Evolutionary conservation across 2,888 invertebrate genomes (phyloP), one percentile per base, ranked within the genome.

Genomic region (Andrena praecox): DNA sequence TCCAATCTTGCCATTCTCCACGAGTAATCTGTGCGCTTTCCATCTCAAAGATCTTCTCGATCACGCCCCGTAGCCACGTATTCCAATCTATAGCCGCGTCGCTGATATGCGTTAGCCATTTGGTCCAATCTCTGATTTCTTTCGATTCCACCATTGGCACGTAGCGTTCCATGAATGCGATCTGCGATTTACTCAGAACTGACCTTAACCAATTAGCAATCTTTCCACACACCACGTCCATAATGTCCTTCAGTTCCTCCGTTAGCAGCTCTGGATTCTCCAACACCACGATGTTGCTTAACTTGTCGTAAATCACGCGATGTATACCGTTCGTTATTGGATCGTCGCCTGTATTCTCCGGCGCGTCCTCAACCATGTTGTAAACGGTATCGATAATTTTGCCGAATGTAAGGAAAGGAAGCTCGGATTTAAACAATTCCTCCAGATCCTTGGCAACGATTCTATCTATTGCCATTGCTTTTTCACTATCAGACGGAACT

Each of bases 321-420:
- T 92, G 92, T n/a, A 93, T 81, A 1, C 90, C 88, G 59, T 91
- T 91, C 2, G 85, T 89, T 16, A 90, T 66, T 0, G 85, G 80
- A 70, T 91, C 91, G 0, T 85, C 77, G 2, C 85, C 88, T 0
- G 73, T 62, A 60, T 89, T 91, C 35, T 89, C 90, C 0, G 83
- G 72, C 16, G 83, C 84, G 0, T 72, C 56, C 24, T 90, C 89
- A 24, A 93, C 70, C 77, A 91, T 89, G 24, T 83, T 80, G 69
- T 90, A 90, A 10, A 93, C 63, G 2, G 89, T 87, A 4, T 92
- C 88, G 48, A 92, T 82, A 31, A 93, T 89, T 35, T 88, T 87
- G 6, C 86, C 86, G 59, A 92, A 90, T 1, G 90, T 91, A 0
- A 92, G 67, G 80, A 92, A 92, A 0, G 92, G 92, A 0, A 92